These are phyloP conservation scores for Rhodophaea formosa DNA, from an alignment of 2,888 invertebrate species.

Conservation along the genomic window DNA sequence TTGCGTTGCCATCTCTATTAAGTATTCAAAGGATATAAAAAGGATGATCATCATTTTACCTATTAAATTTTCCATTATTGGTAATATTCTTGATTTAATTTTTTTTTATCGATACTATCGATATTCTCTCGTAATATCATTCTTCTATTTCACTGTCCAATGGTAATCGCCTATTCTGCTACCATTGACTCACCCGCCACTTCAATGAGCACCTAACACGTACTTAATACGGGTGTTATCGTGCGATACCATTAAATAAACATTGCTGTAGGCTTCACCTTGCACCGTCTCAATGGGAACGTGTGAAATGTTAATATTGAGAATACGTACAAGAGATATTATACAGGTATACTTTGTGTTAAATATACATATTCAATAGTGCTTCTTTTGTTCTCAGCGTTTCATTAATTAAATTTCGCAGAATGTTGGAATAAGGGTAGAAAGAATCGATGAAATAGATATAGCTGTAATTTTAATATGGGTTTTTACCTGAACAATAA, in stretches of 20 bases:
- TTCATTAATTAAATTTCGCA: not conserved
- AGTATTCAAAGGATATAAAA: no score
- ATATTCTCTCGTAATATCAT: no score
- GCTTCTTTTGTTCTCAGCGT: not conserved
- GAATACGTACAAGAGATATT: not conserved
- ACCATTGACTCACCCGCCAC: no score
- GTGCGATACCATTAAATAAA: conserved; percentile 26
- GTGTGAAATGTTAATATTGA: conserved; percentile 9
- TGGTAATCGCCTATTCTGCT: no score
- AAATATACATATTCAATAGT: not conserved
- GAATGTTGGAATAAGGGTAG: not conserved
- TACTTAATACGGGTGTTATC: not conserved
- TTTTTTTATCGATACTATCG: no score
- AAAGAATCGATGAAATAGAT: not conserved
- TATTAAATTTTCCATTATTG: no score
- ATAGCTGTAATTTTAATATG: no score
- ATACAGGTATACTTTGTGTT: not conserved
- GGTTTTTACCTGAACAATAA: no score
- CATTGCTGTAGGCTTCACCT: conserved; percentile 19
- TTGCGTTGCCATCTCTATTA: no score
- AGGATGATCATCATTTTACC: no score
- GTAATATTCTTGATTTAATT: no score
- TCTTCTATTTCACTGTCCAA: no score
- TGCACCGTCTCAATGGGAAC: conserved; percentile 5
- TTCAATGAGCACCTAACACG: not conserved